A percentile compares a stretch with the other conserved stretches of the same genome.
These are phyloP conservation scores for Spilogale gracilis DNA, from an alignment of 2,113 vertebrate genomes.

Conservation along the genomic window DNA sequence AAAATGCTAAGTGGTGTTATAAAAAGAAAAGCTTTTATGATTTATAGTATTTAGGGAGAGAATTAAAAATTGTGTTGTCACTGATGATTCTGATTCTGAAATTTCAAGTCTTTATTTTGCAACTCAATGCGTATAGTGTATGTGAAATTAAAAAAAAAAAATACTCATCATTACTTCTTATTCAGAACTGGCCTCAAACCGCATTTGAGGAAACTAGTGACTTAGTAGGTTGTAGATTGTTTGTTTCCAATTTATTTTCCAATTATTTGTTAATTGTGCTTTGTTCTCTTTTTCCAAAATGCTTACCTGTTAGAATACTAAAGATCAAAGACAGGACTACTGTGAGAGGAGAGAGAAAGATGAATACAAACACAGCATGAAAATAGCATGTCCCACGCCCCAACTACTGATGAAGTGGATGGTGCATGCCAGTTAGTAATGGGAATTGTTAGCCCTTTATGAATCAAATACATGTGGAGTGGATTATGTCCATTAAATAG, in stretches of 20 bases:
- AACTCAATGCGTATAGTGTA: not conserved
- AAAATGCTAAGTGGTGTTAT: not conserved
- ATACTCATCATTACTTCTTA: not conserved
- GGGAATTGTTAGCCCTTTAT: not conserved
- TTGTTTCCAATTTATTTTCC: not conserved
- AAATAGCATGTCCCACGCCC: not conserved
- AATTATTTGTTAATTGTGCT: not conserved
- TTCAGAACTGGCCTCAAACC: not conserved
- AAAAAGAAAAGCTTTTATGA: not conserved
- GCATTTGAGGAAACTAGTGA: not conserved
- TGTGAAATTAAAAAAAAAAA: not conserved
- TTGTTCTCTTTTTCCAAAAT: not conserved
- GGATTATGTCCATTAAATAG: not conserved
- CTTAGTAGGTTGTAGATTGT: not conserved
- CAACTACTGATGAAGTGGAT: not conserved
- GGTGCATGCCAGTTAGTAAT: not conserved
- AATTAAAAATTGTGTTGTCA: not conserved
- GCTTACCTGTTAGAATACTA: not conserved
- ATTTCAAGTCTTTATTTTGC: not conserved
- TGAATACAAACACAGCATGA: not conserved
- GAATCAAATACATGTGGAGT: not conserved
- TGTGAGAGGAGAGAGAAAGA: not conserved
- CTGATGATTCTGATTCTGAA: not conserved
- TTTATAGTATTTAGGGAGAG: not conserved
- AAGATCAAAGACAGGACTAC: not conserved